Evolutionary conservation across 1,140 invertebrate species (phyloP).

Genomic region (Episyrphus balteatus): DNA sequence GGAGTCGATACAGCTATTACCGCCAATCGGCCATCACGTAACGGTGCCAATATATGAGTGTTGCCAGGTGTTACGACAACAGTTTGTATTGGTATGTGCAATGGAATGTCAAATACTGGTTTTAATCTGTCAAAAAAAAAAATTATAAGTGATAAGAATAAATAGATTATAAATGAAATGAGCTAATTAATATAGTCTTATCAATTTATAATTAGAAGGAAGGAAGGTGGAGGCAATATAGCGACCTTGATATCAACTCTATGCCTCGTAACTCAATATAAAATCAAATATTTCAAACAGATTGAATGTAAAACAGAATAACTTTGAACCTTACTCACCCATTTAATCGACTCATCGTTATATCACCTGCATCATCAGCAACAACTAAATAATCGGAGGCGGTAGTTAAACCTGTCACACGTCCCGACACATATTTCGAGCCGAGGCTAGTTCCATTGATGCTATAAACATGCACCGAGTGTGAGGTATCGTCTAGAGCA

Average conservation of each 20-base stretch:
- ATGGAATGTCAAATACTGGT: constrained; percentile 42
- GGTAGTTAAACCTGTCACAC: constrained; percentile 39
- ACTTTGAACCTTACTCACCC: constrained; percentile 23
- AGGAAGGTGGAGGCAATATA: no score
- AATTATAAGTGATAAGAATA: background rate
- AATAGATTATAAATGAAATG: background rate
- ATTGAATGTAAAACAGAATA: background rate
- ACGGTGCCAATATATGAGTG: constrained; percentile 48
- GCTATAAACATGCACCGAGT: constrained; percentile 48
- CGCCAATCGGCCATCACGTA: constrained; percentile 49
- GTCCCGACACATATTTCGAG: constrained; percentile 40
- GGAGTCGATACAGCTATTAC: constrained; percentile 40
- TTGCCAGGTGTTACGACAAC: constrained; percentile 45
- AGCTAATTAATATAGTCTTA: background rate
- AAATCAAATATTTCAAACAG: background rate
- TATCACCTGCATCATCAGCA: constrained; percentile 45
- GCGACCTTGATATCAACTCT: no score
- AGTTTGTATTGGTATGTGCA: constrained; percentile 48
- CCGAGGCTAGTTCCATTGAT: constrained; percentile 48
- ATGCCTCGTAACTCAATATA: background rate
- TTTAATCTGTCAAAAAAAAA: constrained; percentile 30
- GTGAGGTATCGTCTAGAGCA: constrained; percentile 34
- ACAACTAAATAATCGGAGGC: constrained; percentile 41
- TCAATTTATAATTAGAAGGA: no score
- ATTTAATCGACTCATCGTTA: constrained; percentile 41